Evolutionary conservation across 2,888 invertebrate species (phyloP), one percentile per base, ranked within the genome.

Genomic region (Ligdia adustata): DNA sequence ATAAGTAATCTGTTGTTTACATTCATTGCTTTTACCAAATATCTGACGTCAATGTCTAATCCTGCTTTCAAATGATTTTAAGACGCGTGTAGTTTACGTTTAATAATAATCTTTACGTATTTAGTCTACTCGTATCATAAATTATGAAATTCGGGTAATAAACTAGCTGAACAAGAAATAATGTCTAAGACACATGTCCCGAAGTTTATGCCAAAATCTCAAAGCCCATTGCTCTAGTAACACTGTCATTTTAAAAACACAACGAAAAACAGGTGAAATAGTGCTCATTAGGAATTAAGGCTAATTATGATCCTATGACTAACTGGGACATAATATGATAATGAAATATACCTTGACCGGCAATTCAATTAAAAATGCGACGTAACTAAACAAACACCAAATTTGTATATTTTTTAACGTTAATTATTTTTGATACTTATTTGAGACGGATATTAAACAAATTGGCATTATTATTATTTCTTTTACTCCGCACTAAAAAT

Each of bases 1-100:
- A 46, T 22, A 34, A 38, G 7, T 26, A 38, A 6, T 40, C 22
- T 26, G 22, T 39, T 46, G 40, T 47, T 47, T 47, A 46, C 20
- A 28, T 38, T 35, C 12, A 20, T 27, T 35, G n/a, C 13, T 44
- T 32, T 13, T 14, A 7, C 22, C 11, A 40, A 6, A 16, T 24
- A 14, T 4, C 12, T 47, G 46, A 47, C 46, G 46, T 47, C 46
- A 47, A 14, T 9, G 1, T 12, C 15, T 24, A 27, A 20, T 46
- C 4, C 15, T 6, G 12, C 39, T 46, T 33, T 45, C 28, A 12
- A 39, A 16, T 40, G 46, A 29, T 33, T 27, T 45, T 29, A 14
- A 26, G 7, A 26, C 11, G 24, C 7, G 37, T 5, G 11, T 27
- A 33, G 57, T 46, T n/a, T n/a, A n/a, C n/a, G n/a, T n/a, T 53